phyloP scores from a whole-genome alignment of 2,888 invertebrate species.

The Meteorus cinctellus region DNA sequence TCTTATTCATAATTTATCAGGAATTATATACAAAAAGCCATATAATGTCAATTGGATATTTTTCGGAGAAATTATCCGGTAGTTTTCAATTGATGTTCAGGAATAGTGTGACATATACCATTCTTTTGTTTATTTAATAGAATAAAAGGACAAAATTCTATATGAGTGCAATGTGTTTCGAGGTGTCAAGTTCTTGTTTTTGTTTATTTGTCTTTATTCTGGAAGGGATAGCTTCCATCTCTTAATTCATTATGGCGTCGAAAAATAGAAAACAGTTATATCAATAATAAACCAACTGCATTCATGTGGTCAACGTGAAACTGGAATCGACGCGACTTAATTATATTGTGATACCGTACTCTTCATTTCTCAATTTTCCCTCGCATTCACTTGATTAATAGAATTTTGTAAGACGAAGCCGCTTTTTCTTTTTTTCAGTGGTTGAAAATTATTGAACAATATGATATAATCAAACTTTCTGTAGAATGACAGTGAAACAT shows the following conservation, averaged over 20 bases:
- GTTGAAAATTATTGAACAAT: neutral
- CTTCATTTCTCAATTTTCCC: conserved; percentile 11
- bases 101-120: neutral
- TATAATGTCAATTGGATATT: conserved; percentile 47
- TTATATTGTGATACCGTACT: conserved; percentile 5
- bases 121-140: neutral
- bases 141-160: conserved; percentile 51
- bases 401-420: conserved; percentile 38
- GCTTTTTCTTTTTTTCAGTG: conserved; percentile 30
- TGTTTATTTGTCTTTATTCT: conserved; percentile 14
- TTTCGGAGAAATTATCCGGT: neutral
- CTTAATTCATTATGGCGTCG: conserved; percentile 17
- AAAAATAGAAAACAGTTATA: conserved; percentile 16
- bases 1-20: conserved; percentile 62
- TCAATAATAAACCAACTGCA: conserved; percentile 14
- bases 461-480: neutral
- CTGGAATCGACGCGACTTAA: neutral
- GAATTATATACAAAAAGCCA: conserved; percentile 73
- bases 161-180: conserved; percentile 47
- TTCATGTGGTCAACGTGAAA: neutral
- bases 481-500: neutral
- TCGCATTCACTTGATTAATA: conserved; percentile 4
- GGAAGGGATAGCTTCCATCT: conserved; percentile 22
- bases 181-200: conserved; percentile 31
- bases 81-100: neutral